phyloP scores from a whole-genome alignment of 2,888 invertebrate species.

The Euplexia lucipara region DNA sequence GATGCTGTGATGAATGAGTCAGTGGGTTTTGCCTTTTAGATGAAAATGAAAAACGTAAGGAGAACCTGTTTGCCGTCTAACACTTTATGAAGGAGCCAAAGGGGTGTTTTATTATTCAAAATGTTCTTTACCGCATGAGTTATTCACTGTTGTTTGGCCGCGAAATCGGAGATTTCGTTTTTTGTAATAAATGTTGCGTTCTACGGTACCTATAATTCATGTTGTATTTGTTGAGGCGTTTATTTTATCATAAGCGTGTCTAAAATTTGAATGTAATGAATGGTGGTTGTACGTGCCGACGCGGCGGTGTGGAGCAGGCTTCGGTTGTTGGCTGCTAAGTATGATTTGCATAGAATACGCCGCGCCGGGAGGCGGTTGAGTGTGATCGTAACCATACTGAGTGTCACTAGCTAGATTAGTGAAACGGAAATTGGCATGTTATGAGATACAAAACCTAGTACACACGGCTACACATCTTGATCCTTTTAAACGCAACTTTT shows the following conservation, averaged over 20 bases:
- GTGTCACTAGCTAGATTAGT: slow-evolving; percentile 14
- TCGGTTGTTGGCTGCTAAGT: slow-evolving; percentile 51
- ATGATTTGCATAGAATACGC: slow-evolving; percentile 75
- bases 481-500: not conserved
- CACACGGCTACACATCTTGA: no score
- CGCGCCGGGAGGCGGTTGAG: slow-evolving; percentile 52
- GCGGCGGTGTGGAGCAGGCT: slow-evolving; percentile 49
- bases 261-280: slow-evolving; percentile 55
- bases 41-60: slow-evolving; percentile 67
- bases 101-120: slow-evolving; percentile 61
- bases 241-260: slow-evolving; percentile 42
- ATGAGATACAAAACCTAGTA: slow-evolving; percentile 1
- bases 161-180: slow-evolving; percentile 19
- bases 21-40: slow-evolving; percentile 66
- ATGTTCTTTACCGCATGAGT: slow-evolving; percentile 52
- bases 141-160: slow-evolving; percentile 43
- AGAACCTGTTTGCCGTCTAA: slow-evolving; percentile 61
- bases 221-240: slow-evolving; percentile 34
- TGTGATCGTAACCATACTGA: slow-evolving; percentile 41
- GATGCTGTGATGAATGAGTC: slow-evolving; percentile 69
- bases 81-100: slow-evolving; percentile 67
- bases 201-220: slow-evolving; percentile 9
- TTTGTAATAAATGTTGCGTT: slow-evolving; percentile 16
- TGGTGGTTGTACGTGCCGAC: slow-evolving; percentile 42
- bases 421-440: slow-evolving; percentile 31